Conservation (phyloP, 35 echinoderm and acorn worm species). For the Ophiothrix spiculata region DNA sequence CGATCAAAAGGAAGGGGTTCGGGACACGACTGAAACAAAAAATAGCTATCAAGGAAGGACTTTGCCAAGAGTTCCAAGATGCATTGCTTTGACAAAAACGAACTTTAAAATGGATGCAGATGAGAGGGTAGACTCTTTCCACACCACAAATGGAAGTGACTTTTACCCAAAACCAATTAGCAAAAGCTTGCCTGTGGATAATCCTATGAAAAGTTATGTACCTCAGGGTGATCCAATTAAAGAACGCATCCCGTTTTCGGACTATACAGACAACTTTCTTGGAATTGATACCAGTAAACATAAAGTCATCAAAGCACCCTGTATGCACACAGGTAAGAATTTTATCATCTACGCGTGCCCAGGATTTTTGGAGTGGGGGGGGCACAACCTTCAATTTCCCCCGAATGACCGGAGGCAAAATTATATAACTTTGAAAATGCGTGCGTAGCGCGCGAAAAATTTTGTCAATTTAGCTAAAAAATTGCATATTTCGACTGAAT, state of each 20-base stretch:
- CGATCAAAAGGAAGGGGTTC: conserved; percentile 22
- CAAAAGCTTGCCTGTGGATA: conserved; percentile 61
- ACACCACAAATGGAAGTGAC: conserved; percentile 75
- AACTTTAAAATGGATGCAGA: conserved; percentile 96
- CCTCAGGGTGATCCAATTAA: conserved; percentile 90
- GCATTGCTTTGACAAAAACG: conserved; percentile 74
- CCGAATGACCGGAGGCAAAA: too few relatives aligned
- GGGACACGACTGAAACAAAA: conserved; percentile 69
- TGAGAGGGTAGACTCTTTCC: conserved; percentile 79
- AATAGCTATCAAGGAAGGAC: conserved; percentile 49
- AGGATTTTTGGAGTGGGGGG: too few relatives aligned
- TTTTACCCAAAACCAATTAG: conserved; percentile 56
- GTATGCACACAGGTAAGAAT: conserved; percentile 88
- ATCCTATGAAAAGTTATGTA: conserved; percentile 90
- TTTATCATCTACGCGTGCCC: neutral
- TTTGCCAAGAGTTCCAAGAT: conserved; percentile 65
- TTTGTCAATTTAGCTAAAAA: too few relatives aligned
- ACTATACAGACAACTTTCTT: conserved; percentile 73
- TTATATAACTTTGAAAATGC: too few relatives aligned
- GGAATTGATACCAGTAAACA: conserved; percentile 72
- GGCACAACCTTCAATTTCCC: too few relatives aligned
- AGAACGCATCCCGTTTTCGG: conserved; percentile 75
- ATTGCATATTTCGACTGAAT: too few relatives aligned
- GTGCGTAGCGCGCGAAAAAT: too few relatives aligned
- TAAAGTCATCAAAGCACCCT: conserved; percentile 62